Conservation (phyloP, 2,797 vertebrate species). For the Emydoidea blandingii region DNA sequence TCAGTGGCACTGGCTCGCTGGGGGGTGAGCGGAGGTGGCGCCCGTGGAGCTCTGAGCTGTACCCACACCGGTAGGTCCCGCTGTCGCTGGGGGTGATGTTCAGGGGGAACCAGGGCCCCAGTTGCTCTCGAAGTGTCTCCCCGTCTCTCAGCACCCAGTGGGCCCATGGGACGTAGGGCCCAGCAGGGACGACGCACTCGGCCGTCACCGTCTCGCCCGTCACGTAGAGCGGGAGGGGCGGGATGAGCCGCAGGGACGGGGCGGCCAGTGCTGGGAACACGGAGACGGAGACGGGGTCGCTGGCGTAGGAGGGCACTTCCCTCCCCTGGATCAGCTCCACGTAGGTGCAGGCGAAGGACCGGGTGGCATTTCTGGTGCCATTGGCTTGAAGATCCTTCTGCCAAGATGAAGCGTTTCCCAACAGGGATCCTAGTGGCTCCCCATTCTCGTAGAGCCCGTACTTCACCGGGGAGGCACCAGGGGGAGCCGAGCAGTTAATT, state of each 20-base stretch:
- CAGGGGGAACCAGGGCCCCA: fast-evolving
- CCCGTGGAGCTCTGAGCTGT: neutral
- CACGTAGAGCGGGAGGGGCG: neutral
- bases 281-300: fast-evolving
- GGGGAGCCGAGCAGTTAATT: neutral
- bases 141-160: neutral
- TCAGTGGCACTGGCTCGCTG: neutral
- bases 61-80: neutral
- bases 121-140: fast-evolving
- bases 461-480: neutral
- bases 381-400: fast-evolving
- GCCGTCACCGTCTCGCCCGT: neutral
- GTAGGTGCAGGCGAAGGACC: neutral
- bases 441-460: neutral
- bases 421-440: fast-evolving
- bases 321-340: neutral
- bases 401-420: neutral
- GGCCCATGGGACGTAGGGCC: fast-evolving
- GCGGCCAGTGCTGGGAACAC: neutral
- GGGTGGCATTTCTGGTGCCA: neutral
- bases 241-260: neutral
- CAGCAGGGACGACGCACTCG: neutral
- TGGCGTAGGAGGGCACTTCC: fast-evolving
- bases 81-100: neutral
- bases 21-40: neutral